Evolutionary conservation across 2,113 vertebrate genomes (phyloP).

Genomic region (Apistogramma diplotaenia): DNA sequence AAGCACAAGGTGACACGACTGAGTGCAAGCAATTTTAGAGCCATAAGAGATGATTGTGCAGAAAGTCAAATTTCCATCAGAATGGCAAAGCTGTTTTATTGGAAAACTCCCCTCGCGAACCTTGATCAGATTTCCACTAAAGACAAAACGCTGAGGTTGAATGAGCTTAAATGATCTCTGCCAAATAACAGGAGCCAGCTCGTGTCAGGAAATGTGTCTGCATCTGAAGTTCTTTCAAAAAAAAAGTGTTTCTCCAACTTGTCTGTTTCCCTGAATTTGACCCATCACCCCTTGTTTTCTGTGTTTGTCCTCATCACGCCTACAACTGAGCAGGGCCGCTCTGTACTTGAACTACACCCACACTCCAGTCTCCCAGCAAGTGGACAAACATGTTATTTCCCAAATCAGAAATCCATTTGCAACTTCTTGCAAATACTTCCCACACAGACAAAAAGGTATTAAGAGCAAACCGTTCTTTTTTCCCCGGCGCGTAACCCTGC

Average conservation of each 20-base stretch:
- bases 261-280: constrained; percentile 35
- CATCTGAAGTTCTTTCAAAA: neutral
- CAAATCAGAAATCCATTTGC: constrained; percentile 60
- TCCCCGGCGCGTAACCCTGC: neutral
- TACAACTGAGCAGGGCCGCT: constrained; percentile 22
- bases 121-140: neutral
- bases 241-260: constrained; percentile 9
- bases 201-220: neutral
- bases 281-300: constrained; percentile 42
- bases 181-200: neutral
- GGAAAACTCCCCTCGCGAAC: neutral
- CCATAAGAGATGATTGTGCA: neutral
- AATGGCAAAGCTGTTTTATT: neutral
- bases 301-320: constrained; percentile 44
- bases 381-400: constrained; percentile 57
- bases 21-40: neutral
- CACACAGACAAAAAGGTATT: constrained; percentile 44
- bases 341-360: constrained; percentile 48
- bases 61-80: neutral
- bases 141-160: neutral
- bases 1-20: neutral
- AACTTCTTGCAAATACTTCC: constrained; percentile 52
- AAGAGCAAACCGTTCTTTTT: constrained; percentile 7
- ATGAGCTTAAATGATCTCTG: neutral
- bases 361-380: constrained; percentile 44